Evolutionary conservation across 2,113 vertebrate species (phyloP), one percentile per base, ranked within the genome.

Genomic region (Megaptera novaeangliae): DNA sequence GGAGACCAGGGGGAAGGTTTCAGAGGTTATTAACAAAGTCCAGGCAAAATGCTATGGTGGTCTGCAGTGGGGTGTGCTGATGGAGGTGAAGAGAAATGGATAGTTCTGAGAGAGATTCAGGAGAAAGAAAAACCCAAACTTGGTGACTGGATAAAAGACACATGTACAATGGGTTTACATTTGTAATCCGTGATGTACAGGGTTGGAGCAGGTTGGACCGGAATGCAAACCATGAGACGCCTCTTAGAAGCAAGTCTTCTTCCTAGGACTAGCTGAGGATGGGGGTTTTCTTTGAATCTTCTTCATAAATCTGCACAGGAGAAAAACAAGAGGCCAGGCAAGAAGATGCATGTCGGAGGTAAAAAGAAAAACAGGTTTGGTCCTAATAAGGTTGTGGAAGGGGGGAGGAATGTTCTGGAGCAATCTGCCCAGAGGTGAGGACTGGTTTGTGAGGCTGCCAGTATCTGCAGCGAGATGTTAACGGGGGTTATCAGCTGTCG

Each of bases 301-400:
- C 85, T 39, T 92, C 88, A 91, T 92, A 92, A 96, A 90, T 95
- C 84, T 91, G 13, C 39, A 29, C 82, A 18, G 80, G 74, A 97
- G 90, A 95, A 98, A 97, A 98, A 63, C 46, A 98, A 98, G 95
- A 98, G 21, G 39, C 8, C 63, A 31, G 63, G 55, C 90, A 97
- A 98, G 68, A 88, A 98, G 96, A 61, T 14, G 59, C 95, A 3
- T 8, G 34, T 82, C 71, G 97, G 61, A 83, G 64, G 74, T 71
- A 86, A 96, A 98, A 96, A 25, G 21, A 88, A 98, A 98, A 96
- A 57, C 82, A 97, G 66, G 87, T 8, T 87, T 83, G 49, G 77
- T 81, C 64, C 88, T 97, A 86, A 80, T 92, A 88, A 77, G 69
- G 74, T 66, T 63, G 89, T 14, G 36, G 36, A n/a, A 34, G 1